A percentile compares a stretch with the other conserved stretches of the same genome.
phyloP scores from a whole-genome alignment of 2,888 invertebrate genomes.

The Ganaspis brasiliensis region DNA sequence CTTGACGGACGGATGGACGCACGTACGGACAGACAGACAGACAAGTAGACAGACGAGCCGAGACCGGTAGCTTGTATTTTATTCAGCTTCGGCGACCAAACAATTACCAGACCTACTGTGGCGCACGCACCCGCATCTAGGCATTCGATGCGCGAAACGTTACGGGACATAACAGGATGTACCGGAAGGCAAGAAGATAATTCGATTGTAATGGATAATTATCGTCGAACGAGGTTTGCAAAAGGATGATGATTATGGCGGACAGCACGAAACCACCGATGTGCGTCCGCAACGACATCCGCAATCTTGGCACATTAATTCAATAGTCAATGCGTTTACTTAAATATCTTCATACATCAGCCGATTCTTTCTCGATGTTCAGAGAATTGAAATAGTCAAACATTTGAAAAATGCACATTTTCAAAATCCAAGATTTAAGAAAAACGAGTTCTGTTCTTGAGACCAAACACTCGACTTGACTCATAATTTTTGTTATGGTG shows the following conservation, averaged over 20 bases:
- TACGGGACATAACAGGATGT: slow-evolving; percentile 70
- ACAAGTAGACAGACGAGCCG: slow-evolving; percentile 73
- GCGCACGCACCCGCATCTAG: slow-evolving; percentile 57
- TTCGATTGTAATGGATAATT: slow-evolving; percentile 78
- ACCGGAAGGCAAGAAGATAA: slow-evolving; percentile 72
- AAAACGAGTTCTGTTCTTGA: too few relatives aligned
- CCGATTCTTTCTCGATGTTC: too few relatives aligned
- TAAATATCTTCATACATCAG: too few relatives aligned
- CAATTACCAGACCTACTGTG: slow-evolving; percentile 74
- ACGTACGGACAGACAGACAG: slow-evolving; percentile 72
- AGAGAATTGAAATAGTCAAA: too few relatives aligned
- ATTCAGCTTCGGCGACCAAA: slow-evolving; percentile 79
- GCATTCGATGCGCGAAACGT: slow-evolving; percentile 59
- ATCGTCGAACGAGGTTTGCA: slow-evolving; percentile 66
- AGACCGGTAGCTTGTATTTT: slow-evolving; percentile 80
- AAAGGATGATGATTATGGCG: slow-evolving; percentile 55
- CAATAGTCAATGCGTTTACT: too few relatives aligned
- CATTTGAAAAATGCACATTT: too few relatives aligned
- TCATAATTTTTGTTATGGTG: too few relatives aligned
- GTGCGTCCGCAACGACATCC: slow-evolving; percentile 67
- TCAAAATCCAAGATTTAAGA: too few relatives aligned
- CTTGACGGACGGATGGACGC: slow-evolving; percentile 73
- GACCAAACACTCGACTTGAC: too few relatives aligned
- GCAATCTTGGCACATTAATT: too few relatives aligned
- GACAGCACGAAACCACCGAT: slow-evolving; percentile 68